Evolutionary conservation across 1,140 invertebrate genomes (phyloP).

Genomic region (Meloidogyne hapla): DNA sequence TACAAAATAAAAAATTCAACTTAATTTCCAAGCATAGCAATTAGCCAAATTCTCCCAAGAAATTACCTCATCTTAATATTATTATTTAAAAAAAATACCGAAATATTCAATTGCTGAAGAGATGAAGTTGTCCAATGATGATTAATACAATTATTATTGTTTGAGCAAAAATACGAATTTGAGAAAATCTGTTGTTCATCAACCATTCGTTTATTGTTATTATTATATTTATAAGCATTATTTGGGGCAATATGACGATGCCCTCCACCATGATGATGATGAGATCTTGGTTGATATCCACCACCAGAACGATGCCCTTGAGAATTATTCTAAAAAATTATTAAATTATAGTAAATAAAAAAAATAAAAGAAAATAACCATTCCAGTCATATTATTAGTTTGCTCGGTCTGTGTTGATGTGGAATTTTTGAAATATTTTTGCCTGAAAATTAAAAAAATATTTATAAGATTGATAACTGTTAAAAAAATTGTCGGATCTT

Average conservation of each 20-base stretch:
- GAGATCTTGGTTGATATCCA: neutral
- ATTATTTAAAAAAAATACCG: neutral
- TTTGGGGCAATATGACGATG: neutral
- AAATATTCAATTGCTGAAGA: conserved; percentile 3
- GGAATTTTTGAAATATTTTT: conserved; percentile 6
- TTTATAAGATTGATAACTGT: too few species aligned
- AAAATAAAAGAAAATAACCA: neutral
- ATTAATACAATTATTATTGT: neutral
- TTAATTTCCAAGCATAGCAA: too few species aligned
- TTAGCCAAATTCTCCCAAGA: too few species aligned
- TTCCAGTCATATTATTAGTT: neutral
- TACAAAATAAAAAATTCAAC: too few species aligned
- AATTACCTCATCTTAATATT: too few species aligned
- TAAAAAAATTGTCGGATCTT: too few species aligned
- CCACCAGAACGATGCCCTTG: neutral
- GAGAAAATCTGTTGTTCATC: conserved; percentile 1
- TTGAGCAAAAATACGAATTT: conserved; percentile 1
- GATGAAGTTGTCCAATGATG: neutral
- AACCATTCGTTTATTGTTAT: conserved; percentile 3
- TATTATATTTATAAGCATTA: conserved; percentile 6
- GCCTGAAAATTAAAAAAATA: neutral
- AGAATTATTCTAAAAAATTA: neutral
- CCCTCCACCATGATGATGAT: neutral
- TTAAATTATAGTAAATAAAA: neutral
- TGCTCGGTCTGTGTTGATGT: neutral